phyloP scores from a whole-genome alignment of 2,113 vertebrate genomes.

The Sminthopsis crassicaudata region DNA sequence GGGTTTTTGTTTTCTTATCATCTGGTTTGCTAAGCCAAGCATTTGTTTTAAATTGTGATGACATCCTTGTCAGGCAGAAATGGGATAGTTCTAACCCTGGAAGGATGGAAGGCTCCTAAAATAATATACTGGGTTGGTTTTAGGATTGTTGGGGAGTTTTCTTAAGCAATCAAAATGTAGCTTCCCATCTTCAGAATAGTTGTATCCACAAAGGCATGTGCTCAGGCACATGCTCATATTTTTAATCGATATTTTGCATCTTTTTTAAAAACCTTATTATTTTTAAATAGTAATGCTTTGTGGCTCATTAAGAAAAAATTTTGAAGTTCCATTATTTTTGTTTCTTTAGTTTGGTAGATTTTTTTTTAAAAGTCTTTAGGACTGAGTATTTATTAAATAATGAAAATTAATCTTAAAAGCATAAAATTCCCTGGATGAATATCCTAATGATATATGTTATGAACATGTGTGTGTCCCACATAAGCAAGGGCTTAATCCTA shows the following conservation, averaged over 20 bases:
- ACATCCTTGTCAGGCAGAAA: slow-evolving; percentile 60
- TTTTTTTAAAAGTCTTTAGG: not conserved
- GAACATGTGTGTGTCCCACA: not conserved
- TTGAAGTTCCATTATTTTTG: not conserved
- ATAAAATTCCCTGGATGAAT: not conserved
- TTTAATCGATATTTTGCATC: not conserved
- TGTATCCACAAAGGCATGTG: not conserved
- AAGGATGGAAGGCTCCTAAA: not conserved
- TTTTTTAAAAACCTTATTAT: not conserved
- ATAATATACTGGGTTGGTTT: not conserved
- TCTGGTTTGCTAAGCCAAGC: slow-evolving; percentile 63
- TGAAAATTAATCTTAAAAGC: not conserved
- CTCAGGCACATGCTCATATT: not conserved
- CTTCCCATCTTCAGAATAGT: not conserved
- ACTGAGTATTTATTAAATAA: not conserved
- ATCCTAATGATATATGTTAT: not conserved
- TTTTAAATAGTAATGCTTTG: not conserved
- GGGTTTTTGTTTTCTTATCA: slow-evolving; percentile 47
- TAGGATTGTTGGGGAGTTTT: not conserved
- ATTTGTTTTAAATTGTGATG: slow-evolving; percentile 47
- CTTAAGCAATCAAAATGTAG: not conserved
- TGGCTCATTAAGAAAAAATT: not conserved
- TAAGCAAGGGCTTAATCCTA: not conserved
- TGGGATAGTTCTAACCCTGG: not conserved
- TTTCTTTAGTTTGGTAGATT: not conserved